Evolutionary conservation across 2,113 vertebrate genomes (phyloP).

Genomic region (Hippolais icterina): DNA sequence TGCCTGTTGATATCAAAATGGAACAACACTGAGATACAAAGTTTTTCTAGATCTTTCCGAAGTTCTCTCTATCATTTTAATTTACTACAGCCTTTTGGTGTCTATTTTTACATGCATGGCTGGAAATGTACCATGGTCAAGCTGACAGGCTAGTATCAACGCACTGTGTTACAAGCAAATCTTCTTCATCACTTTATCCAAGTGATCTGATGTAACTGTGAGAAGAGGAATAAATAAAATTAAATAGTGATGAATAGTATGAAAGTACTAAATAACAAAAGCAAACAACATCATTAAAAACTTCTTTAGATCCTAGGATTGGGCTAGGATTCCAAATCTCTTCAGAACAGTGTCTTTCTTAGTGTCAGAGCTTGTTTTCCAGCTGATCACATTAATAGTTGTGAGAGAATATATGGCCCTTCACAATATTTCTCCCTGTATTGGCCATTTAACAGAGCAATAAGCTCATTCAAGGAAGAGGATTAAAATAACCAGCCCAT

Average conservation of each 20-base stretch:
- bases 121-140: not conserved
- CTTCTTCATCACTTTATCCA: not conserved
- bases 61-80: not conserved
- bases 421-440: not conserved
- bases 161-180: not conserved
- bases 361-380: not conserved
- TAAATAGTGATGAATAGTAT: not conserved
- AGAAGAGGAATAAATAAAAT: not conserved
- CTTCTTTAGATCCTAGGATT: not conserved
- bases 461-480: not conserved
- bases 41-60: not conserved
- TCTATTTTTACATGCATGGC: not conserved
- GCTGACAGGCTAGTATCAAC: not conserved
- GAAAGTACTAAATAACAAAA: not conserved
- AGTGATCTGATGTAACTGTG: not conserved
- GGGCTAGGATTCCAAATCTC: not conserved
- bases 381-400: not conserved
- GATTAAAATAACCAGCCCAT: not conserved
- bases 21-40: not conserved
- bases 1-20: not conserved
- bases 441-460: not conserved
- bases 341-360: not conserved
- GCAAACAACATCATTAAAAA: not conserved
- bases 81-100: not conserved
- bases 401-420: not conserved